These are phyloP conservation scores for Olivierus martensii DNA, from an alignment of 1,140 invertebrate species.

Conservation along the genomic window DNA sequence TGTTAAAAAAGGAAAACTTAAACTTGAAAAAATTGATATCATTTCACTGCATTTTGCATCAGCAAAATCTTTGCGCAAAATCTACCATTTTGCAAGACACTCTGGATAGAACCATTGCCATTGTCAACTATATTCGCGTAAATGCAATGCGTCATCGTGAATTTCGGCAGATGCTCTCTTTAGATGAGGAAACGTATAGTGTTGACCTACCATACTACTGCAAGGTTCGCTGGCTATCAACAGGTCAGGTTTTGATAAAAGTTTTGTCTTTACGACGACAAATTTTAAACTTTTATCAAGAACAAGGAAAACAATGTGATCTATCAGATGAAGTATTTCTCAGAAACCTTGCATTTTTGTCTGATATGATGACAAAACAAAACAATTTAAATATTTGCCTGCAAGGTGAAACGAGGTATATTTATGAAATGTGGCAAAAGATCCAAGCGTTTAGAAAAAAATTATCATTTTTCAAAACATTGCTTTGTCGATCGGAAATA, in stretches of 20 bases:
- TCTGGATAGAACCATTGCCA: not conserved
- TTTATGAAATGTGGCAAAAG: not conserved
- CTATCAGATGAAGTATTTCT: not conserved
- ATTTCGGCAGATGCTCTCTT: not conserved
- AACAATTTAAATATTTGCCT: not conserved
- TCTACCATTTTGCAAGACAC: not conserved
- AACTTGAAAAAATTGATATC: not conserved
- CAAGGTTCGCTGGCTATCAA: not conserved
- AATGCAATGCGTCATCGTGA: not conserved
- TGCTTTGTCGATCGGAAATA: not conserved
- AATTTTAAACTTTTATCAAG: not conserved
- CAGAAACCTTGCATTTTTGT: not conserved
- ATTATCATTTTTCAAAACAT: not conserved
- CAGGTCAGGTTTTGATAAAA: not conserved
- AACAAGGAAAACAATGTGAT: not conserved
- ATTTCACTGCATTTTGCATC: not conserved
- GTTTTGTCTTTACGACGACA: not conserved
- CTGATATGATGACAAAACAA: not conserved
- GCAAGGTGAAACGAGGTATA: not conserved
- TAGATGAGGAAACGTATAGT: not conserved
- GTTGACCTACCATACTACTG: not conserved
- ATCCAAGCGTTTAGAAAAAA: not conserved
- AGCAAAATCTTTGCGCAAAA: not conserved
- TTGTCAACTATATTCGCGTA: not conserved
- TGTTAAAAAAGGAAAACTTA: not conserved